A percentile compares a stretch with the other conserved stretches of the same genome.
Evolutionary conservation across 1,140 invertebrate genomes (phyloP).

Genomic region (Pogonomyrmex californicus): DNA sequence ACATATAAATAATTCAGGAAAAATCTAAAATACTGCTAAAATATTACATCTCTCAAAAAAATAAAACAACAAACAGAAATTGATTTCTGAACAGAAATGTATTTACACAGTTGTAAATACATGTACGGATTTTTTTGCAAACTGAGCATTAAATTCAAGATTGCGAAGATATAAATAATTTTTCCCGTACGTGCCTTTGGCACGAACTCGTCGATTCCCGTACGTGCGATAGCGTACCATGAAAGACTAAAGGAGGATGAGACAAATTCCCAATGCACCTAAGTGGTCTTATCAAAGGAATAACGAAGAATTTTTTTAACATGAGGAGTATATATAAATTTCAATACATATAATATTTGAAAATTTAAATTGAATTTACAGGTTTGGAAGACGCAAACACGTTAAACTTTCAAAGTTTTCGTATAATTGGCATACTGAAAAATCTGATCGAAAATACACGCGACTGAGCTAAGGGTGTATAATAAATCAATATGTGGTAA

Average conservation of each 20-base stretch:
- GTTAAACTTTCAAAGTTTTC: background rate
- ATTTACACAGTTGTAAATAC: too few relatives aligned
- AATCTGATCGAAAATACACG: background rate
- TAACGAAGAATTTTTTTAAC: too few relatives aligned
- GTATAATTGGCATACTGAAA: background rate
- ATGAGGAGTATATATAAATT: background rate
- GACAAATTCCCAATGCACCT: background rate
- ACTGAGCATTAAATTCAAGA: background rate
- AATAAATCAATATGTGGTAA: conserved; percentile 28
- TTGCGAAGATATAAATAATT: conserved; percentile 32
- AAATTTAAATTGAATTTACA: conserved; percentile 8
- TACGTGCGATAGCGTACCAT: conserved; percentile 7
- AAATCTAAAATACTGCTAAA: background rate
- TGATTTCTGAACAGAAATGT: too few relatives aligned
- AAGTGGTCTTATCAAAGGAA: conserved; percentile 21
- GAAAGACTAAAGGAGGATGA: background rate
- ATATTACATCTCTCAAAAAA: background rate
- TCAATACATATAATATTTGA: background rate
- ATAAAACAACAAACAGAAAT: background rate
- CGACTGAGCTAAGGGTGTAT: too few relatives aligned
- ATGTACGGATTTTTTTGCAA: background rate
- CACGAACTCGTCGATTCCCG: conserved; percentile 9
- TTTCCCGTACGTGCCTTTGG: background rate
- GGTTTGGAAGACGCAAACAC: background rate
- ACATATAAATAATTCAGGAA: background rate